Evolutionary conservation across 2,797 vertebrate species (phyloP).

Genomic region (Gobionotothen gibberifrons): DNA sequence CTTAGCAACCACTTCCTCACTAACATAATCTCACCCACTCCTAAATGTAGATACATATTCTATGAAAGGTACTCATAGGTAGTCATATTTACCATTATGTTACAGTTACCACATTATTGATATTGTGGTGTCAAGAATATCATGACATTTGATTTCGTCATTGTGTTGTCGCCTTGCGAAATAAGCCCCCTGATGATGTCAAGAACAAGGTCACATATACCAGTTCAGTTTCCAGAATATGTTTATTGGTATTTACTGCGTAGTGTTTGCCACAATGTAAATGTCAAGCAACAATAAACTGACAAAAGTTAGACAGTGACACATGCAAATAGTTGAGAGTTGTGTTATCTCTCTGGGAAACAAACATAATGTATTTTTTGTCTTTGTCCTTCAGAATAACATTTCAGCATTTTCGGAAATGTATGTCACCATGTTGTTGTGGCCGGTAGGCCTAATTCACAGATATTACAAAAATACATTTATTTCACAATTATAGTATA

Average conservation of each 20-base stretch:
- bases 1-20: background rate
- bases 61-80: constrained; percentile 6
- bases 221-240: constrained; percentile 4
- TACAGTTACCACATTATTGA: constrained; percentile 2
- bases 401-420: background rate
- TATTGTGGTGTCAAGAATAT: constrained; percentile 18
- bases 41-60: background rate
- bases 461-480: background rate
- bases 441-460: background rate
- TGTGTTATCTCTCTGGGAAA: background rate
- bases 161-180: background rate
- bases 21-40: constrained; percentile 9
- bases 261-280: too few relatives aligned
- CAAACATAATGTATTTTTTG: background rate
- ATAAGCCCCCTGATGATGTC: background rate
- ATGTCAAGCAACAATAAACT: background rate
- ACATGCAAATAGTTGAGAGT: too few relatives aligned
- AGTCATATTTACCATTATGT: constrained; percentile 3
- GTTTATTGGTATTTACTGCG: background rate
- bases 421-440: background rate
- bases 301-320: background rate
- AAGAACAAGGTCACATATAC: background rate
- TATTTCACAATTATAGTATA: background rate
- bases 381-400: background rate
- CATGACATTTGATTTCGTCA: constrained; percentile 35